Evolutionary conservation across 2,113 vertebrate species (phyloP).

Genomic region (Mesembrinibis cayennensis): DNA sequence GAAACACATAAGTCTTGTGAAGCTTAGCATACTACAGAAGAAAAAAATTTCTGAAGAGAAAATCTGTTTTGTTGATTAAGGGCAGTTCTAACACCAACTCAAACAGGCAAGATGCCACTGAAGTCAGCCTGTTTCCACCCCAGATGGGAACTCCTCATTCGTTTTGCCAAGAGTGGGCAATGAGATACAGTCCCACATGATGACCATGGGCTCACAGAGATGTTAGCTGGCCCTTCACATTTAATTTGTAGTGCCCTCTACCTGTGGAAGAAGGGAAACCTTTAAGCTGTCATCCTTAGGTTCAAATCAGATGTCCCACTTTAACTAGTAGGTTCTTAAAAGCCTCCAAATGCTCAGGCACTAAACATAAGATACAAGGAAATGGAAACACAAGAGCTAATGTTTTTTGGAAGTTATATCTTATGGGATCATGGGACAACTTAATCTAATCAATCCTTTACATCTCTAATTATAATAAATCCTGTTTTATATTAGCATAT

Average conservation of each 20-base stretch:
- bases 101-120: background rate
- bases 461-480: background rate
- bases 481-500: background rate
- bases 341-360: background rate
- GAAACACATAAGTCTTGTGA: background rate
- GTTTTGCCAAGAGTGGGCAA: background rate
- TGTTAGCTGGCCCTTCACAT: background rate
- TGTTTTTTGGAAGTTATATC: background rate
- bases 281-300: background rate
- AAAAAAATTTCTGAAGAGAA: background rate
- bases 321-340: background rate
- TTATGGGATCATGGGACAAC: background rate
- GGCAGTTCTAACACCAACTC: background rate
- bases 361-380: background rate
- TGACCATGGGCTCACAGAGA: background rate
- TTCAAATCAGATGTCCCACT: background rate
- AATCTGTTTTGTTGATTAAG: background rate
- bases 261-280: background rate
- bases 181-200: background rate
- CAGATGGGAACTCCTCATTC: accelerated
- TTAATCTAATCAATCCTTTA: background rate
- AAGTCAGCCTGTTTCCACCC: background rate
- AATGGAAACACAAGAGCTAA: background rate
- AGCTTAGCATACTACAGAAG: background rate
- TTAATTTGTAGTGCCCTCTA: background rate